Evolutionary conservation across 2,113 vertebrate genomes (phyloP).

Genomic region (Festucalex cinctus): DNA sequence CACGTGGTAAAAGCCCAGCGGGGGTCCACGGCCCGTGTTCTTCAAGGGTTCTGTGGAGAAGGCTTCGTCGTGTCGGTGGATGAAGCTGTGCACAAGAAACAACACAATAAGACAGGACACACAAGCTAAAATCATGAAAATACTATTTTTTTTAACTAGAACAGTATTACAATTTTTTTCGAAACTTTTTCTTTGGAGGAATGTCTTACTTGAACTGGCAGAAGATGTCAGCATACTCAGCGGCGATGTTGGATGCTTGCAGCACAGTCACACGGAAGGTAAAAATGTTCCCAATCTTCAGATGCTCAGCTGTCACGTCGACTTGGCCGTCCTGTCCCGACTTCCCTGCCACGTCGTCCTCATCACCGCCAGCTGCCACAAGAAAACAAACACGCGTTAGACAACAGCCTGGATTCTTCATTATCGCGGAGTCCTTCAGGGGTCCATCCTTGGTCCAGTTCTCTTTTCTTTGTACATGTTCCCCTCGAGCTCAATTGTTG

Average conservation of each 20-base stretch:
- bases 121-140: background rate
- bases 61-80: constrained; percentile 95
- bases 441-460: background rate
- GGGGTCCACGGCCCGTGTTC: constrained; percentile 92
- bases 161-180: background rate
- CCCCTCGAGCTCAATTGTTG: background rate
- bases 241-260: constrained; percentile 94
- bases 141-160: background rate
- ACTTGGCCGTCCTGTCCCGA: constrained; percentile 64
- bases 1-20: constrained; percentile 95
- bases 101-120: background rate
- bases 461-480: background rate
- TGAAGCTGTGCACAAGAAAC: constrained; percentile 77
- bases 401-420: background rate
- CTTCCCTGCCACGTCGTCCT: constrained; percentile 80
- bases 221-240: constrained; percentile 96
- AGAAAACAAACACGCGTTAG: background rate
- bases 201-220: constrained; percentile 93
- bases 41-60: constrained; percentile 97
- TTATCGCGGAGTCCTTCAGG: background rate
- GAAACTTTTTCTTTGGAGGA: background rate
- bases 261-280: constrained; percentile 96
- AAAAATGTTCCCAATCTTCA: constrained; percentile 86
- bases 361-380: constrained; percentile 72
- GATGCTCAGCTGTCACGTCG: constrained; percentile 79